A percentile compares a stretch with the other conserved stretches of the same genome.
phyloP scores from a whole-genome alignment of 2,113 vertebrate species.

The Thalassarche chlororhynchos region DNA sequence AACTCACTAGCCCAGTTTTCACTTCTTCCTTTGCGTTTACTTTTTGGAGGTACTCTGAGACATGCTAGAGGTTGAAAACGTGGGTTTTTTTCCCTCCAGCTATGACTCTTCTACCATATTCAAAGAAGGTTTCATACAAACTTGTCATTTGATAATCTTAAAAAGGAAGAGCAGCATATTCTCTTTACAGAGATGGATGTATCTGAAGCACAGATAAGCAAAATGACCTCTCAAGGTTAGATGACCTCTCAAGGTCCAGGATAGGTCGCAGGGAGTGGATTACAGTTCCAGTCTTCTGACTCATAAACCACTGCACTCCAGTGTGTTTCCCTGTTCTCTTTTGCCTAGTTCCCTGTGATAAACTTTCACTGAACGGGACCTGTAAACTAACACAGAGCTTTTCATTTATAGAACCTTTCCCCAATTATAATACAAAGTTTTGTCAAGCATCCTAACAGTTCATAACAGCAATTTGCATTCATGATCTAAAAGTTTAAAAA shows the following conservation, averaged over 20 bases:
- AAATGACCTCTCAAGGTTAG: not conserved
- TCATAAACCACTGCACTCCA: not conserved
- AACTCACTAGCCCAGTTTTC: not conserved
- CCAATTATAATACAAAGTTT: not conserved
- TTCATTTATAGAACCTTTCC: not conserved
- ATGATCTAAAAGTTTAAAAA: conserved; percentile 23
- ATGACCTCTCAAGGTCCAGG: not conserved
- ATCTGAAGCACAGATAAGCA: not conserved
- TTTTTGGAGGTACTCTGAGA: not conserved
- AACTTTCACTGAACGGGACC: not conserved
- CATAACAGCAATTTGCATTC: conserved; percentile 28
- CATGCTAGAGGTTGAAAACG: not conserved
- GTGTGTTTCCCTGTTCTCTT: not conserved
- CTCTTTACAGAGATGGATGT: not conserved
- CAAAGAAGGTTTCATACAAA: not conserved
- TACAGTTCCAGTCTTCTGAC: not conserved
- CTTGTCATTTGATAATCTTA: not conserved
- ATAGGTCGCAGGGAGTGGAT: not conserved
- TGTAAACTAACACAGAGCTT: not conserved
- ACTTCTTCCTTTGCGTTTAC: not conserved
- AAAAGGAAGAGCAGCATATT: not conserved
- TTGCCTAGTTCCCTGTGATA: not conserved
- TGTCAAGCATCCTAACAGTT: not conserved
- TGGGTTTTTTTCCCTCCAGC: not conserved
- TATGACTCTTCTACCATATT: not conserved